Percentiles rank a stretch among this genome's conserved stretches.
Evolutionary conservation across 1,140 invertebrate species (phyloP).

Genomic region (Neuroterus valhalla): DNA sequence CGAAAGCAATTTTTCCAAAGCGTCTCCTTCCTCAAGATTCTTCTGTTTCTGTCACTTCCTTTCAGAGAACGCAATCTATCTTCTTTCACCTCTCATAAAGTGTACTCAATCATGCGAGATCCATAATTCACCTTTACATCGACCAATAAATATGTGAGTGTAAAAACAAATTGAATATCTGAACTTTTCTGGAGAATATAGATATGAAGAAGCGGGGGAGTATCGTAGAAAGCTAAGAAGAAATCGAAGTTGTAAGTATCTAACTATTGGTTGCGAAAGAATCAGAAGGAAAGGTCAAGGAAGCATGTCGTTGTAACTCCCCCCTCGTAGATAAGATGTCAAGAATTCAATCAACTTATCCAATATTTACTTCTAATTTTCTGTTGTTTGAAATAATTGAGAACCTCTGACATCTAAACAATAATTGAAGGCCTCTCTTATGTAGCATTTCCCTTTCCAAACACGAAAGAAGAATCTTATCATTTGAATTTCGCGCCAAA

Average conservation of each 20-base stretch:
- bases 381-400: not conserved
- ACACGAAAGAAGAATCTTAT: too few species aligned
- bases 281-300: constrained; percentile 12
- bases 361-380: not conserved
- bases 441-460: too few species aligned
- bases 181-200: not conserved
- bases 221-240: not conserved
- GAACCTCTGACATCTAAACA: too few species aligned
- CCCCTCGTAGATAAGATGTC: not conserved
- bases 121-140: constrained; percentile 5
- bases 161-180: constrained; percentile 9
- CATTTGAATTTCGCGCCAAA: too few species aligned
- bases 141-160: not conserved
- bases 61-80: constrained; percentile 10
- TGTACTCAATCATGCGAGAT: constrained; percentile 13
- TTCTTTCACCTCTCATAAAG: constrained; percentile 4
- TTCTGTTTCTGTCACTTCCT: constrained; percentile 23
- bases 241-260: not conserved
- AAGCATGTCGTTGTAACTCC: not conserved
- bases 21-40: not conserved
- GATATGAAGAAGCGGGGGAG: not conserved
- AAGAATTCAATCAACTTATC: not conserved
- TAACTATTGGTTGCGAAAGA: not conserved
- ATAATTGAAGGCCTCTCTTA: too few species aligned
- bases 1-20: constrained; percentile 23